Percentiles rank a stretch among this genome's conserved stretches.
Conservation (phyloP, 2,113 vertebrate genomes). For the Callorhinus ursinus region DNA sequence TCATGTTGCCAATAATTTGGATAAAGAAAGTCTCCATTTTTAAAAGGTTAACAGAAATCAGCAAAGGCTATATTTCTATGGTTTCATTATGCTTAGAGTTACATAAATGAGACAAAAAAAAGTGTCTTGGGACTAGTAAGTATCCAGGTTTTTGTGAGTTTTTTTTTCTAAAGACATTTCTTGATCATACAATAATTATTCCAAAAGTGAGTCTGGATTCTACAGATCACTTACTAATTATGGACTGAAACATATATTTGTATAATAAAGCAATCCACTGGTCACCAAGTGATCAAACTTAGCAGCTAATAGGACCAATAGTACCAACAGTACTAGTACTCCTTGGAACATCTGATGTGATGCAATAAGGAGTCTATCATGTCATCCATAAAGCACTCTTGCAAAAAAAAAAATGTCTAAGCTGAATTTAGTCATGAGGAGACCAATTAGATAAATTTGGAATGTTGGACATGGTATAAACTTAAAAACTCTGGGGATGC, state of each 20-base stretch:
- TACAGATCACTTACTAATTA: neutral
- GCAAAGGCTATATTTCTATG: neutral
- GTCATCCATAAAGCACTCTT: neutral
- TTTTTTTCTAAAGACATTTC: neutral
- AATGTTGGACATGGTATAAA: neutral
- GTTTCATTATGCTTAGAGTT: neutral
- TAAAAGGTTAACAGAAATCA: conserved; percentile 18
- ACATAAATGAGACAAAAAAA: neutral
- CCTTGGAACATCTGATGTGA: neutral
- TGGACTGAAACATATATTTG: neutral
- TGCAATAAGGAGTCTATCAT: neutral
- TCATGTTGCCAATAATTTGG: neutral
- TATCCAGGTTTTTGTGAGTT: neutral
- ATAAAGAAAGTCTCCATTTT: neutral
- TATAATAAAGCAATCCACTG: neutral
- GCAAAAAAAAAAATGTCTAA: neutral
- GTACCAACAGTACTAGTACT: neutral
- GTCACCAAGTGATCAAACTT: neutral
- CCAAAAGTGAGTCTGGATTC: neutral
- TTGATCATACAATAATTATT: neutral
- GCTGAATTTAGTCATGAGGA: conserved; percentile 9
- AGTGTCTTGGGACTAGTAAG: neutral
- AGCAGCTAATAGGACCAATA: neutral
- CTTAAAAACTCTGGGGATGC: neutral
- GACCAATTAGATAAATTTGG: neutral